Evolutionary conservation across 2,797 vertebrate genomes (phyloP).

Genomic region (Poeciliopsis turneri): DNA sequence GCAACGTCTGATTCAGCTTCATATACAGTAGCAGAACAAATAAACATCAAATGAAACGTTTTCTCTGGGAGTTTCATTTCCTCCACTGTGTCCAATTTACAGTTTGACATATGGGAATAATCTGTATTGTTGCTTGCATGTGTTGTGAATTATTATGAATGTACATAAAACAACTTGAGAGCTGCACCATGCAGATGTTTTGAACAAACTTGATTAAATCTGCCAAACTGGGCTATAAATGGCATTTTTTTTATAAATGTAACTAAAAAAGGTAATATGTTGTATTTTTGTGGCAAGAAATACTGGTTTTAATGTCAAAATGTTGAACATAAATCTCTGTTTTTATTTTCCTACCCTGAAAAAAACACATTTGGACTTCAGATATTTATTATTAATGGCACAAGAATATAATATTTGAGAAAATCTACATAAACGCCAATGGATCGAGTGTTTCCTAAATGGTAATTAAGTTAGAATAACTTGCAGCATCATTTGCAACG

Average conservation of each 20-base stretch:
- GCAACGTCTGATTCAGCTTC: constrained; percentile 3
- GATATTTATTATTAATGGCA: background rate
- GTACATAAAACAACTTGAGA: background rate
- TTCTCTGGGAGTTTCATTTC: background rate
- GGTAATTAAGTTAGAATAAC: background rate
- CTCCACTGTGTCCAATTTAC: background rate
- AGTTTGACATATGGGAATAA: background rate
- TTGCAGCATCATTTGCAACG: background rate
- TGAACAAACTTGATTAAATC: background rate
- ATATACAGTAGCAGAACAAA: constrained; percentile 41
- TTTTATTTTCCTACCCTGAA: background rate
- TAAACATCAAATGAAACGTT: background rate
- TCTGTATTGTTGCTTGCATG: background rate
- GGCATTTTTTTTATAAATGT: too few species aligned
- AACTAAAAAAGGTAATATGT: background rate
- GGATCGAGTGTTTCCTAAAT: background rate
- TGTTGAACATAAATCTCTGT: too few species aligned
- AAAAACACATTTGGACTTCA: background rate
- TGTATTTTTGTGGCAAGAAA: background rate
- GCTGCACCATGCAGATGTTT: background rate
- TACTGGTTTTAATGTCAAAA: background rate
- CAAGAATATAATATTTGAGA: background rate
- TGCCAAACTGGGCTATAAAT: background rate
- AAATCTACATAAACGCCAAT: background rate
- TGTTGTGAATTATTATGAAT: background rate